Base-by-base conservation (phyloP, 53 echinoderm and acorn worm genomes). In the Arbacia lixula region DNA sequence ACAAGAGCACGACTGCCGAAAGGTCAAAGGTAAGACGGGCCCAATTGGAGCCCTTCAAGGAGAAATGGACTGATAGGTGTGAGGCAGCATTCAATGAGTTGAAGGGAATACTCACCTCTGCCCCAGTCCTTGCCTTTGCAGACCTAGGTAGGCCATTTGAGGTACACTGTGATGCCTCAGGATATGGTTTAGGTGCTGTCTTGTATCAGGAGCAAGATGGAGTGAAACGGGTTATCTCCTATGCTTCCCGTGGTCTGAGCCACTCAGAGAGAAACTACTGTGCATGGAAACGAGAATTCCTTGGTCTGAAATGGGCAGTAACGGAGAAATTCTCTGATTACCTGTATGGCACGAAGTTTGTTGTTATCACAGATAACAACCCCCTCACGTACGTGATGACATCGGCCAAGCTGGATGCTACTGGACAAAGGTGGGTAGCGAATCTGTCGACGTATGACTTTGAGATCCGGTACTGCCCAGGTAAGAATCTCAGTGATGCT, bases 361-460 rank as follows among this genome's bases (percentile, higher is more conserved):
- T 75, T 6, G 89, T 89, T 5, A 55, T 81, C 14, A 88, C 88
- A 12, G 88, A 88, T 46, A 88, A 88, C 36, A 88, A 88, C 72
- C 88, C 88, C 19, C 83, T 83, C 6, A 88, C 88, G 3, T 88
- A 83, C 58, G 83, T 88, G 1, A 66, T 60, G 42, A 88, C 74
- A 42, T 39, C 72, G 21, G 88, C 72, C 4, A 88, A 84, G 71
- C 74, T 89, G 31, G 89, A 89, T 54, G 89, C 90, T 26, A 82
- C 86, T 21, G 71, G 90, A 12, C 86, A 86, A 25, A 46, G 86
- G 6, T 91, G 91, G 87, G 56, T 91, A 4, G 91, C 91, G 19
- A 73, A 73, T 6, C 52, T 90, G n/a, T 83, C 80, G 0, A 43
- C 49, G 17, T 87, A 72, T 50, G 50, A 91, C 55, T 87, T 87